Evolutionary conservation across 2,797 vertebrate genomes (phyloP).

Genomic region (Neomorphus geoffroyi): DNA sequence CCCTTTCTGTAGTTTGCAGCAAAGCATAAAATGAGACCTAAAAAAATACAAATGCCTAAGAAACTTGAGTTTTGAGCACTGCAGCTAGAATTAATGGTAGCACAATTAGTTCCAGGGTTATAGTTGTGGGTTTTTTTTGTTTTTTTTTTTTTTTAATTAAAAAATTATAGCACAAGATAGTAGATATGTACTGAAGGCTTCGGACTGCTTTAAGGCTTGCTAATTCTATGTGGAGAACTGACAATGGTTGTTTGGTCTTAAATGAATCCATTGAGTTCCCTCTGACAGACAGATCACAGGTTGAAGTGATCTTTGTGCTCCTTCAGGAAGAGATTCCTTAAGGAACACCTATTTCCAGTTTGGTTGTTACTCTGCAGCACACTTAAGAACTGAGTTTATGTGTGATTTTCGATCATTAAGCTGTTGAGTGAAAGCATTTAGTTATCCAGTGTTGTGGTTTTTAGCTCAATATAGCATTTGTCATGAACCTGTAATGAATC

Average conservation of each 20-base stretch:
- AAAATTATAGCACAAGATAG: neutral
- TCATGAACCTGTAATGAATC: no score
- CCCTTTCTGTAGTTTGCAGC: neutral
- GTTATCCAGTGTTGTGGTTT: no score
- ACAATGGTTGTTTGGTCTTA: neutral
- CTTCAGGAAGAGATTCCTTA: no score
- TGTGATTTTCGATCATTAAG: no score
- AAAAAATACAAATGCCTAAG: no score
- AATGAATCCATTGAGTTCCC: neutral
- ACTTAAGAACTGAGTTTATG: no score
- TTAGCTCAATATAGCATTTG: no score
- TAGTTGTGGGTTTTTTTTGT: neutral
- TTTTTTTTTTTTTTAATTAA: neutral
- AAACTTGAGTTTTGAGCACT: neutral
- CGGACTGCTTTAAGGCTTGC: neutral
- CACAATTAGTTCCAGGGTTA: neutral
- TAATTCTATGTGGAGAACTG: neutral
- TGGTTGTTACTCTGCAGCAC: no score
- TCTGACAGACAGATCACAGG: no score
- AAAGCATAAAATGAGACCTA: neutral
- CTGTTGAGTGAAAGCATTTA: no score
- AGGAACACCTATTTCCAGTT: no score
- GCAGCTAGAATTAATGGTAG: neutral
- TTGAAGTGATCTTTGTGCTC: no score
- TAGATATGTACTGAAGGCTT: neutral